A percentile compares a stretch with the other conserved stretches of the same genome.
Conservation (phyloP, 2,888 invertebrate genomes). For the Xestia ashworthii region DNA sequence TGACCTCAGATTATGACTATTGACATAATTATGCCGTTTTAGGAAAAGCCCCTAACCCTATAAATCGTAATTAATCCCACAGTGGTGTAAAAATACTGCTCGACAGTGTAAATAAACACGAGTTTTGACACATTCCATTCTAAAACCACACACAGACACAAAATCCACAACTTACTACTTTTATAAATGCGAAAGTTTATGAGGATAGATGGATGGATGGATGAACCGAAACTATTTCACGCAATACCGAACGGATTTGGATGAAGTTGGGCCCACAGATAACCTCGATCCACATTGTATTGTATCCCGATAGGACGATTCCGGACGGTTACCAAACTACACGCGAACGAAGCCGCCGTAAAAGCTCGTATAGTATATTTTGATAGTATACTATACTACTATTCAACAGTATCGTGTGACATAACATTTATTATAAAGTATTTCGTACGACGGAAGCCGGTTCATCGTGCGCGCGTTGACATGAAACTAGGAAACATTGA, state of each 20-base stretch:
- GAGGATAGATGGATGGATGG: neutral
- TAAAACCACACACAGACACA: slow-evolving; percentile 28
- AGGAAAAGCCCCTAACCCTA: neutral
- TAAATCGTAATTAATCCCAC: slow-evolving; percentile 30
- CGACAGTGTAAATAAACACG: slow-evolving; percentile 47
- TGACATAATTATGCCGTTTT: slow-evolving; percentile 7
- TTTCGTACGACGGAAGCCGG: slow-evolving; percentile 76
- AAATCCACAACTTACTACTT: slow-evolving; percentile 5
- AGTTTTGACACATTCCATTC: slow-evolving; percentile 37
- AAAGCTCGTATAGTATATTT: slow-evolving; percentile 3
- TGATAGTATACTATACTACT: slow-evolving; percentile 40
- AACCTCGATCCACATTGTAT: neutral
- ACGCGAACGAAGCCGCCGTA: neutral
- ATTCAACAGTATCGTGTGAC: slow-evolving; percentile 73
- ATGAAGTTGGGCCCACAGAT: too few relatives aligned
- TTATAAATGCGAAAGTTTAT: neutral
- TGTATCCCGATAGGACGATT: neutral
- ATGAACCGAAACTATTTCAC: neutral
- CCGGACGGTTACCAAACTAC: neutral
- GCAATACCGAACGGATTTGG: too few relatives aligned
- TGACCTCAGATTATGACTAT: slow-evolving; percentile 9
- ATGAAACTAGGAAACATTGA: slow-evolving; percentile 67
- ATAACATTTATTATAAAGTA: slow-evolving; percentile 68
- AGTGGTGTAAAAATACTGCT: slow-evolving; percentile 21
- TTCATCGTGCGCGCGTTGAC: slow-evolving; percentile 76